phyloP scores from a whole-genome alignment of 1,140 invertebrate species.

The Plectrocnemia conspersa region DNA sequence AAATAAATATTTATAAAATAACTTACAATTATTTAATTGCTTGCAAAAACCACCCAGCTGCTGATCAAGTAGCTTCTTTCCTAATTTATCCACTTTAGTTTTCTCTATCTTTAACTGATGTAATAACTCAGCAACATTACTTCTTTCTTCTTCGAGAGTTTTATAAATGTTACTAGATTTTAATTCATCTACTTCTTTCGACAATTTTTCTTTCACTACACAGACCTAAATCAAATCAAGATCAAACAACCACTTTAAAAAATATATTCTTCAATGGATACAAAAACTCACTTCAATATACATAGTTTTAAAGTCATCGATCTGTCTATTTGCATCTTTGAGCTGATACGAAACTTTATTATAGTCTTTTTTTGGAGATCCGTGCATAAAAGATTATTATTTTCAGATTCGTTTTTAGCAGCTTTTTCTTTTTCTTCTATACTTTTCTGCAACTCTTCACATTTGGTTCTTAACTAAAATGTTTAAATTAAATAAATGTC shows the following conservation, averaged over 20 bases:
- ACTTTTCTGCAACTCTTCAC: no score
- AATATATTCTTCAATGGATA: neutral
- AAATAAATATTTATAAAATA: neutral
- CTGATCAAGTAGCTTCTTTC: conserved; percentile 24
- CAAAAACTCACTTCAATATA: conserved; percentile 41
- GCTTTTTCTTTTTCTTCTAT: no score
- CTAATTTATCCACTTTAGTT: conserved; percentile 42
- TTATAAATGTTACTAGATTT: conserved; percentile 22
- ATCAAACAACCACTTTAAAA: neutral
- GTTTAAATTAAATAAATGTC: no score
- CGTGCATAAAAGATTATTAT: conserved; percentile 41
- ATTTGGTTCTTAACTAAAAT: no score
- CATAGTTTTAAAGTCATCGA: conserved; percentile 44
- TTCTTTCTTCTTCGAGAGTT: conserved; percentile 23
- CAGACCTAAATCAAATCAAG: conserved; percentile 20
- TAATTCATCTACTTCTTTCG: conserved; percentile 27
- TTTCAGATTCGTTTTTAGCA: conserved; percentile 39
- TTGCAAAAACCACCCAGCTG: conserved; percentile 27
- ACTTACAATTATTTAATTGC: conserved; percentile 30
- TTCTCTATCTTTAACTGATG: conserved; percentile 45
- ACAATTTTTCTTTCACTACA: conserved; percentile 26
- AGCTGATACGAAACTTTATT: conserved; percentile 42
- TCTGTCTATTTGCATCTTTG: conserved; percentile 43
- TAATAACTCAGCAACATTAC: conserved; percentile 38
- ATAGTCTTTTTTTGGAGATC: conserved; percentile 43